Base-by-base conservation (phyloP, 2,888 invertebrate genomes). In the Tromatobia lineatoria region DNA sequence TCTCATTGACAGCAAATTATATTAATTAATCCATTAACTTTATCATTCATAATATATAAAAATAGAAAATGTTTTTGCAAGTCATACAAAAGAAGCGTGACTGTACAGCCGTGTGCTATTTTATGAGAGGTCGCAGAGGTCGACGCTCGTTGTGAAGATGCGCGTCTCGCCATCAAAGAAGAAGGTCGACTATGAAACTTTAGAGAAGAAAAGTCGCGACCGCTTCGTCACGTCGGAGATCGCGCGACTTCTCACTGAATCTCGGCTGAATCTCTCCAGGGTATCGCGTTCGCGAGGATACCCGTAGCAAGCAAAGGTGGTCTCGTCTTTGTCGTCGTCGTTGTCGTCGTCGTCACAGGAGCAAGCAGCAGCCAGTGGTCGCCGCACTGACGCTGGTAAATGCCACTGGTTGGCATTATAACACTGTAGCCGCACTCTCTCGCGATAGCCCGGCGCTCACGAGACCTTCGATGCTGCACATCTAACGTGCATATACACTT, bases 321-420 rank as follows among this genome's bases (percentile, higher is more conserved):
- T 90, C 89, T 25, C 47, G 73, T 71, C 67, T 73, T 59, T 50
- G 42, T 38, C 38, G 64, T 42, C 64, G 64, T 64, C 64, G 18
- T 71, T 59, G 71, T 59, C 59, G 42, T 64, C 38, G 64, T 64
- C 64, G 38, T 42, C 42, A 20, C 42, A 38, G 64, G 18, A 64
- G 29, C 29, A 29, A 38, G 29, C 59, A 29, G 61, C 61, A 50
- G 50, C 70, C 73, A 71, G 78, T 79, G 80, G 57, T 64, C 80
- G 75, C 64, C 61, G 61, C 61, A 50, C 52, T 69, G 74, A 74
- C 80, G 69, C 87, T 90, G 87, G 92, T 93, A 93, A 93, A 93
- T 93, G 93, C 93, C 93, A 93, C 93, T 91, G 91, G 93, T 93
- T 93, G 93, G 93, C 92, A 93, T 93, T 93, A 93, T 92, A n/a